Percentiles rank a stretch among this genome's conserved stretches.
Evolutionary conservation across 2,888 invertebrate species (phyloP).

Genomic region (Drosophila lacicola): DNA sequence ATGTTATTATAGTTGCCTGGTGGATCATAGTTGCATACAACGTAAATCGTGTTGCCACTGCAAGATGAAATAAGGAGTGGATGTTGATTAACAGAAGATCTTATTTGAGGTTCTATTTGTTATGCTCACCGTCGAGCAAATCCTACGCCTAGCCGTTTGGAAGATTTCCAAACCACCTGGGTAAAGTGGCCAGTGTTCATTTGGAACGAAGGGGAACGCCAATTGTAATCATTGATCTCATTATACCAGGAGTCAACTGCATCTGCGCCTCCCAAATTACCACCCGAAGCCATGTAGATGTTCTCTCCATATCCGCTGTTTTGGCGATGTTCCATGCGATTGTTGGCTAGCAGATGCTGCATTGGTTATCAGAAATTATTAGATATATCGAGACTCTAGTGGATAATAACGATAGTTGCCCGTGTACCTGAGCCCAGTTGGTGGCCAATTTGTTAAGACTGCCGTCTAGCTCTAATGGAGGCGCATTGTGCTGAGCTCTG

Average conservation of each 20-base stretch:
- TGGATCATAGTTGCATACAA: constrained; percentile 70
- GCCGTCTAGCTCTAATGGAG: constrained; percentile 88
- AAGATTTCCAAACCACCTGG: constrained; percentile 93
- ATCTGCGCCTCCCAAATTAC: constrained; percentile 88
- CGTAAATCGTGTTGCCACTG: constrained; percentile 57
- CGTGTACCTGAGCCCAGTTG: constrained; percentile 88
- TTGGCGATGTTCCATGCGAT: constrained; percentile 89
- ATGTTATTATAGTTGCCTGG: constrained; percentile 56
- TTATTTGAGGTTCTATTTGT: no score
- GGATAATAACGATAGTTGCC: background rate
- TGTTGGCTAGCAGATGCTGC: constrained; percentile 86
- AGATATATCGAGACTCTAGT: background rate
- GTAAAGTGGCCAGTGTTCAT: constrained; percentile 93
- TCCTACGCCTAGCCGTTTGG: constrained; percentile 91
- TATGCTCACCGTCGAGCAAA: constrained; percentile 86
- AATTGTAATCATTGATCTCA: constrained; percentile 90
- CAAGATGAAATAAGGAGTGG: background rate
- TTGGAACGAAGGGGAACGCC: constrained; percentile 87
- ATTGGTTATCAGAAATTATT: background rate
- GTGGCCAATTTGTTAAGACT: constrained; percentile 89
- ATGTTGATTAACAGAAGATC: background rate
- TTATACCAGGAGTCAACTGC: constrained; percentile 93
- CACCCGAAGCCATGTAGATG: constrained; percentile 91
- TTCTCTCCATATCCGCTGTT: constrained; percentile 94
- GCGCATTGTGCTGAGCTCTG: constrained; percentile 89